Conservation (phyloP, 2,888 invertebrate species). For the Drosophila stalkeri region DNA sequence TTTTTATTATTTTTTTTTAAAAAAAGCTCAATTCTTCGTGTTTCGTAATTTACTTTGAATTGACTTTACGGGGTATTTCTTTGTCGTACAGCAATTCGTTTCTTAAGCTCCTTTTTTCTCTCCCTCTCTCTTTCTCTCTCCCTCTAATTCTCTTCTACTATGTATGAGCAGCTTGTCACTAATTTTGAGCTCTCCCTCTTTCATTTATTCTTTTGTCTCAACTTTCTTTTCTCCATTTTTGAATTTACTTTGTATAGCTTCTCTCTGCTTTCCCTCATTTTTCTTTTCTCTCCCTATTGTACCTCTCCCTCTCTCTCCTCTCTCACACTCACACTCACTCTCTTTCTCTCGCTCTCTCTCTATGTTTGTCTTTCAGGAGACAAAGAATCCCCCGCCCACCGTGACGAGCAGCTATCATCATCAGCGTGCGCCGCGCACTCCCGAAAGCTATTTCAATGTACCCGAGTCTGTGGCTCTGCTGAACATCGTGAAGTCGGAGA, state of each 20-base stretch:
- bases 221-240: background rate
- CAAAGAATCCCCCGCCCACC: conserved; percentile 72
- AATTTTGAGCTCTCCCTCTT: too few relatives aligned
- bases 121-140: background rate
- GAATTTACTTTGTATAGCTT: background rate
- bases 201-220: background rate
- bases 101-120: background rate
- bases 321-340: background rate
- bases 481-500: conserved; percentile 85
- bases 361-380: conserved; percentile 63
- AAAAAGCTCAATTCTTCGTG: background rate
- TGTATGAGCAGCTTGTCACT: too few relatives aligned
- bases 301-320: background rate
- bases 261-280: too few relatives aligned
- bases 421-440: conserved; percentile 84
- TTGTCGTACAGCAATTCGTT: background rate
- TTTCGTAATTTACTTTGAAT: background rate
- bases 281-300: background rate
- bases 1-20: background rate
- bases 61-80: background rate
- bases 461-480: conserved; percentile 84
- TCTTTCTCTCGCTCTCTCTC: background rate
- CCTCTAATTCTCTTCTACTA: background rate
- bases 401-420: conserved; percentile 81
- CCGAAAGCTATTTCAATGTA: conserved; percentile 85